These are phyloP conservation scores for Cataglyphis cursor DNA, from an alignment of 2,888 invertebrate genomes.

Conservation along the genomic window DNA sequence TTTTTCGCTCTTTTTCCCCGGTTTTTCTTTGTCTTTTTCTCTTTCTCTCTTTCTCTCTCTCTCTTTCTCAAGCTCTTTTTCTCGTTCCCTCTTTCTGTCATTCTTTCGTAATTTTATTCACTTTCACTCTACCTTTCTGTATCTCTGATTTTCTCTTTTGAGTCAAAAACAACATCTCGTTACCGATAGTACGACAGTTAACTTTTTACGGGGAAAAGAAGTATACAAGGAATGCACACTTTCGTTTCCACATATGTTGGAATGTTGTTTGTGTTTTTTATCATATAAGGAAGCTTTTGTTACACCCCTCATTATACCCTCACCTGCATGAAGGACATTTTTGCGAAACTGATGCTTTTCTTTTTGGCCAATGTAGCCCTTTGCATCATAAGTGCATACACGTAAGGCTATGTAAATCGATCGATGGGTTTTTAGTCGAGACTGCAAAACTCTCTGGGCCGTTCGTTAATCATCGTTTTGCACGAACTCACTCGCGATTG, in stretches of 20 bases:
- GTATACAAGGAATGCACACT: slow-evolving; percentile 73
- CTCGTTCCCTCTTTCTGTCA: slow-evolving; percentile 31
- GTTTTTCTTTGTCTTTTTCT: slow-evolving; percentile 40
- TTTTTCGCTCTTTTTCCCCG: slow-evolving; percentile 58
- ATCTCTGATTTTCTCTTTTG: slow-evolving; percentile 14
- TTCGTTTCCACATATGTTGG: slow-evolving; percentile 77
- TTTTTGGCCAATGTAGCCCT: slow-evolving; percentile 67
- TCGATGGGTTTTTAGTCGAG: slow-evolving; percentile 45
- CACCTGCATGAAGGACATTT: slow-evolving; percentile 84
- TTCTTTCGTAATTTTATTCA: slow-evolving; percentile 21
- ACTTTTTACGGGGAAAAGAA: slow-evolving; percentile 35
- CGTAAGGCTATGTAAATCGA: slow-evolving; percentile 47
- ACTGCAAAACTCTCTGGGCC: slow-evolving; percentile 34
- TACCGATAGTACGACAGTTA: slow-evolving; percentile 44
- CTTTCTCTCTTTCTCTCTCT: slow-evolving; percentile 35
- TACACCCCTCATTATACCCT: slow-evolving; percentile 81
- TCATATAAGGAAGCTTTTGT: slow-evolving; percentile 77
- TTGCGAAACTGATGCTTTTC: slow-evolving; percentile 78
- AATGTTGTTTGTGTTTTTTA: slow-evolving; percentile 77
- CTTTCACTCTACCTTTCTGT: not conserved
- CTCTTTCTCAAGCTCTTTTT: not conserved
- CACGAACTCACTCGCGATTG: slow-evolving; percentile 55
- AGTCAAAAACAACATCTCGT: slow-evolving; percentile 28
- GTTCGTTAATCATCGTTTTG: slow-evolving; percentile 59
- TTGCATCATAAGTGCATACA: slow-evolving; percentile 69